A percentile compares a stretch with the other conserved stretches of the same genome.
phyloP scores from a whole-genome alignment of 2,888 invertebrate species.

The Aleiodes alternator region DNA sequence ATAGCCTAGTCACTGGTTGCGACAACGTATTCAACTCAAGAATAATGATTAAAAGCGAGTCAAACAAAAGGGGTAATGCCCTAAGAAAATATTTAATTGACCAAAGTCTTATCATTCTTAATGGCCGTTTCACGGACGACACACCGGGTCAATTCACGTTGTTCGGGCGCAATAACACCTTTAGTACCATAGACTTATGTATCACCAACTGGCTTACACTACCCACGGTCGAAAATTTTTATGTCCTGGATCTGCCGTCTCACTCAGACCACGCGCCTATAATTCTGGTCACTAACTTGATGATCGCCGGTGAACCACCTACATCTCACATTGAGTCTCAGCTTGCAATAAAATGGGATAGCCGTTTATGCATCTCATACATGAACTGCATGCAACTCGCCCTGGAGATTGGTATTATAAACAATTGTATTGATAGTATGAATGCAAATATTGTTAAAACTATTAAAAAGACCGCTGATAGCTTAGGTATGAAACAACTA shows the following conservation, averaged over 20 bases:
- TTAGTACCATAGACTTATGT: background rate
- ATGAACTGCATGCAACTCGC: background rate
- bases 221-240: background rate
- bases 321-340: background rate
- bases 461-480: background rate
- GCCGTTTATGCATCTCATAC: background rate
- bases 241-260: background rate
- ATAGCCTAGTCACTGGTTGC: background rate
- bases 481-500: no score
- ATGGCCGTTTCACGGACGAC: background rate
- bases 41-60: background rate
- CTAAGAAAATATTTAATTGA: background rate
- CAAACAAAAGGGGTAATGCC: background rate
- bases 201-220: background rate
- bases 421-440: background rate
- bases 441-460: background rate
- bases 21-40: background rate
- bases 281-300: background rate
- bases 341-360: background rate
- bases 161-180: background rate
- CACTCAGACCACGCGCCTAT: slow-evolving; percentile 1
- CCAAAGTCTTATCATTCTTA: background rate
- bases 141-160: background rate
- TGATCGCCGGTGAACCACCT: no score
- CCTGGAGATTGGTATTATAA: background rate